Evolutionary conservation across 1,140 invertebrate species (phyloP), one percentile per base, ranked within the genome.

Genomic region (Camponotus vicinus): DNA sequence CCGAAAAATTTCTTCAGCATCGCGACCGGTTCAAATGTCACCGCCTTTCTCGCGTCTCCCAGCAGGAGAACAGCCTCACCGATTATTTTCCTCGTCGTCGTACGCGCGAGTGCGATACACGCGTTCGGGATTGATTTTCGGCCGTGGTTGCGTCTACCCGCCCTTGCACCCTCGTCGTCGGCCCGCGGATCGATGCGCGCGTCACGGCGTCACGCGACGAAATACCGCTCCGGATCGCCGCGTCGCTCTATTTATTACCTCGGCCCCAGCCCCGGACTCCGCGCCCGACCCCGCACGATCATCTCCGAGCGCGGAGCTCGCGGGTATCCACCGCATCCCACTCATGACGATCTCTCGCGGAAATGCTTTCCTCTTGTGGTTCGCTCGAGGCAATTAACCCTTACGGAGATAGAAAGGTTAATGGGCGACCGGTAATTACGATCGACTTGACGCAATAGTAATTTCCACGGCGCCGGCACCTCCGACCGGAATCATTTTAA

Each of bases 1-100:
- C 88, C 92, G 40, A 95, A 87, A 18, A 92, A 93, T 83, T 95
- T 94, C 57, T 90, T 93, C 89, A 95, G 84, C 94, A 95, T 95
- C 69, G 87, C 71, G 52, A 37, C 6, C 32, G 42, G 27, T 49
- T 18, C 8, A 15, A 32, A 32, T 18, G 18, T 76, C 37, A 40
- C 52, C 49, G 70, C 13, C 9, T 9, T 18, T 18, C n/a, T 57
- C 42, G 13, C 32, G 4, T 27, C 21, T 37, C 27, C 13, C 40
- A 15, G n/a, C 15, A 15, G 18, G 55, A 42, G n/a, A 6, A 7
- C n/a, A 63, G 45, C 13, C 37, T 42, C 45, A 42, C 11, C 32
- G 34, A 45, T 52, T n/a, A 32, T 57, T 21, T 73, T 27, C 13
- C 13, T 49, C 55, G 15, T 18, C 55, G n/a, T 13, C 18, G 2